Conservation (phyloP, 2,888 invertebrate genomes). For the Nycteola revayana region DNA sequence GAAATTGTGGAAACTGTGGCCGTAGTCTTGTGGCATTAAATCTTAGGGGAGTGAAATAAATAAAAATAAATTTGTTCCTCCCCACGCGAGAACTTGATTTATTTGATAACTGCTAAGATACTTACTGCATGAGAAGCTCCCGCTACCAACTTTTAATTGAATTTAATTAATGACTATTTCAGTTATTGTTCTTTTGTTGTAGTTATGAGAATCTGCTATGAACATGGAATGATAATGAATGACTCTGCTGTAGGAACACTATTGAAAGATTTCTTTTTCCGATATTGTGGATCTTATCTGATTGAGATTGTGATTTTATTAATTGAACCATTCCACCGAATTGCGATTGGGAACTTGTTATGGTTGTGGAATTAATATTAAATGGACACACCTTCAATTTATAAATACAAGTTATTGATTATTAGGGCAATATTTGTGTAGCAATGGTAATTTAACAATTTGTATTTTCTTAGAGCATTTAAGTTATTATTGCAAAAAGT, state of each 20-base stretch:
- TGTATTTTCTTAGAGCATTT: too few relatives aligned
- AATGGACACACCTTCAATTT: too few relatives aligned
- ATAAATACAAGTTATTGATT: too few relatives aligned
- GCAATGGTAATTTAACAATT: too few relatives aligned
- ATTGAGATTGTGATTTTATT: neutral
- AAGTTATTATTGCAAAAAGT: too few relatives aligned
- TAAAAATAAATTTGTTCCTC: constrained; percentile 77
- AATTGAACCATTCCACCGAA: too few relatives aligned
- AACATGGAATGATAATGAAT: constrained; percentile 30
- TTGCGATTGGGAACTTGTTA: too few relatives aligned
- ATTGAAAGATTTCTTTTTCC: constrained; percentile 27
- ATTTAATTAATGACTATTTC: constrained; percentile 48
- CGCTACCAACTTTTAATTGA: constrained; percentile 45
- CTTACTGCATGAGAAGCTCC: constrained; percentile 28
- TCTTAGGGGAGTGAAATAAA: constrained; percentile 80
- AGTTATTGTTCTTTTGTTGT: constrained; percentile 37
- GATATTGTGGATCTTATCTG: constrained; percentile 22
- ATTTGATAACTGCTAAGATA: constrained; percentile 50
- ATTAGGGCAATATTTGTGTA: too few relatives aligned
- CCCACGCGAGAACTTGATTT: constrained; percentile 75
- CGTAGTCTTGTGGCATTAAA: constrained; percentile 76
- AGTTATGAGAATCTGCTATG: constrained; percentile 33
- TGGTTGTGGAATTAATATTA: too few relatives aligned
- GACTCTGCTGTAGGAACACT: constrained; percentile 22
- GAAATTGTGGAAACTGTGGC: constrained; percentile 81